A percentile compares a stretch with the other conserved stretches of the same genome.
phyloP scores from a whole-genome alignment of 1,140 invertebrate species.

The Drosophila funebris region DNA sequence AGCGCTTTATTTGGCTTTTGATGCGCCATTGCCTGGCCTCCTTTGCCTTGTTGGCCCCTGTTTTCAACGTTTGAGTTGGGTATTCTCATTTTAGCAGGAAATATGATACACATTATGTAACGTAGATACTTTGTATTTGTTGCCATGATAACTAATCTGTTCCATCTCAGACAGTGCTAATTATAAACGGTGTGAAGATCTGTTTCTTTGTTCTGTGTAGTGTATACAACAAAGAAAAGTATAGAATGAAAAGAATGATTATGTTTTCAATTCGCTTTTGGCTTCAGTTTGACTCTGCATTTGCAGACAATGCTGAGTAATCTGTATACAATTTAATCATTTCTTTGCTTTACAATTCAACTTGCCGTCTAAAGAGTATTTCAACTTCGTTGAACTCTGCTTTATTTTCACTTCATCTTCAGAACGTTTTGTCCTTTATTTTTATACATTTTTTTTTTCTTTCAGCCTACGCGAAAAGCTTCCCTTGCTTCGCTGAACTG shows the following conservation, averaged over 20 bases:
- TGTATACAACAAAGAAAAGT: too few relatives aligned
- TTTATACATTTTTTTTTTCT: conserved; percentile 14
- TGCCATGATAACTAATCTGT: too few relatives aligned
- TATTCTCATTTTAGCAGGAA: neutral
- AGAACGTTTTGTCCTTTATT: conserved; percentile 14
- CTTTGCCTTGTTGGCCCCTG: too few relatives aligned
- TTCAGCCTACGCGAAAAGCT: conserved; percentile 9
- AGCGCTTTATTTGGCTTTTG: conserved; percentile 76
- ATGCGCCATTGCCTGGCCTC: conserved; percentile 28
- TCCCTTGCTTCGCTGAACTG: neutral
- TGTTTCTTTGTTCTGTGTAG: too few relatives aligned
- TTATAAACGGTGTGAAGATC: too few relatives aligned
- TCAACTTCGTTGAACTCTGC: conserved; percentile 5
- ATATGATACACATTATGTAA: neutral
- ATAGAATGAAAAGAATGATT: too few relatives aligned
- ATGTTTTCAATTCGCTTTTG: too few relatives aligned
- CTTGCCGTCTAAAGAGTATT: neutral
- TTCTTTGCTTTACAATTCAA: too few relatives aligned
- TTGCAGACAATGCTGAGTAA: too few relatives aligned
- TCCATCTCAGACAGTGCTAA: too few relatives aligned
- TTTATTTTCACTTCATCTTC: conserved; percentile 13
- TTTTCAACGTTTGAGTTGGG: conserved; percentile 13
- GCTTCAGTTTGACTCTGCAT: too few relatives aligned
- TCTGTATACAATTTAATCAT: too few relatives aligned
- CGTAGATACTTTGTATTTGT: neutral